These are phyloP conservation scores for Saccostrea glomerata DNA, from an alignment of 1,140 invertebrate species.

Conservation along the genomic window DNA sequence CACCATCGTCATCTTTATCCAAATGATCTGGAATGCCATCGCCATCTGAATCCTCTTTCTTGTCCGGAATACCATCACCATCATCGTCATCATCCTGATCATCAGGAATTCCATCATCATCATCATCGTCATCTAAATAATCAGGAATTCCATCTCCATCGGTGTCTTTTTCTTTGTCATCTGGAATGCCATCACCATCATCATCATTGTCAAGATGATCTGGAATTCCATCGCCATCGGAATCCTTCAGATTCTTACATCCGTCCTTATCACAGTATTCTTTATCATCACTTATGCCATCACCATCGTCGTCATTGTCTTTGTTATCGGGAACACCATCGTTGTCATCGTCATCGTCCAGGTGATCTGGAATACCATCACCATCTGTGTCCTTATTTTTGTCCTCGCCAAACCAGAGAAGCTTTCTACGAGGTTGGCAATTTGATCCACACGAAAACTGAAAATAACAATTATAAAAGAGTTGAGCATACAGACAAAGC, in stretches of 20 bases:
- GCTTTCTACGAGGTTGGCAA: constrained; percentile 41
- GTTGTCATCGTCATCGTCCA: constrained; percentile 55
- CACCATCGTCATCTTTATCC: constrained; percentile 71
- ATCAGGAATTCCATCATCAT: constrained; percentile 74
- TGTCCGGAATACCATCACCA: constrained; percentile 72
- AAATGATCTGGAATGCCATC: constrained; percentile 70
- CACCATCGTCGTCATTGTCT: constrained; percentile 72
- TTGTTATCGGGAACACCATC: constrained; percentile 59
- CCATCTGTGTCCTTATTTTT: constrained; percentile 68
- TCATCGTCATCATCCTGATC: constrained; percentile 62
- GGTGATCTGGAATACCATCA: constrained; percentile 66
- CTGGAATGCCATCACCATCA: constrained; percentile 72
- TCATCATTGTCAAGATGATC: constrained; percentile 67
- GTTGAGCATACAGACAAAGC: too few relatives aligned
- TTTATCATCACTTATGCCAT: constrained; percentile 72
- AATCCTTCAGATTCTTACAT: constrained; percentile 60
- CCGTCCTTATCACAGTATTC: constrained; percentile 41
- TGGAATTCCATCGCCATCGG: constrained; percentile 74
- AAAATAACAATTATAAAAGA: background rate
- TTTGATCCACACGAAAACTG: constrained; percentile 40
- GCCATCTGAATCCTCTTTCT: constrained; percentile 70
- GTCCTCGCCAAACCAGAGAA: constrained; percentile 62
- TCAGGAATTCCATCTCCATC: constrained; percentile 71
- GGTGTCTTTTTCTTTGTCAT: constrained; percentile 68
- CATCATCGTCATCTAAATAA: constrained; percentile 65